Evolutionary conservation across 2,888 invertebrate species (phyloP).

Genomic region (Hypselothyrea guttata): DNA sequence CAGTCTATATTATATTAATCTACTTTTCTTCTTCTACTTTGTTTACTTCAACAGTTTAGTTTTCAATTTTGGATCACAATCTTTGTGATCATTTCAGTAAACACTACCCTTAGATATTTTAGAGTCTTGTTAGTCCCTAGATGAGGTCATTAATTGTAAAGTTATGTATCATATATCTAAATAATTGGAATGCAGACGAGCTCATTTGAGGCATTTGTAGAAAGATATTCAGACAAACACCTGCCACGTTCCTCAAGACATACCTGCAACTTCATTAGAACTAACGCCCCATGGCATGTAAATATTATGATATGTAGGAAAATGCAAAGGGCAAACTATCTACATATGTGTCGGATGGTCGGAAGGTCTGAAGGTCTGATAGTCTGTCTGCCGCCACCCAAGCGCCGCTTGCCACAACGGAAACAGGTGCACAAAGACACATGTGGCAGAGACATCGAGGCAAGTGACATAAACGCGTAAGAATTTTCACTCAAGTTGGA

Average conservation of each 20-base stretch:
- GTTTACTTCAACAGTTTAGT: too few species aligned
- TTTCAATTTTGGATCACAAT: slow-evolving; percentile 3
- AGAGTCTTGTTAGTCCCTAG: background rate
- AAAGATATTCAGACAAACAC: slow-evolving; percentile 39
- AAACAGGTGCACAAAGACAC: slow-evolving; percentile 56
- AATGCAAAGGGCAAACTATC: slow-evolving; percentile 14
- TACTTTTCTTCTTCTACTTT: too few species aligned
- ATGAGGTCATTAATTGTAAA: slow-evolving; percentile 43
- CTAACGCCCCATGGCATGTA: slow-evolving; percentile 56
- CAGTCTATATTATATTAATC: too few species aligned
- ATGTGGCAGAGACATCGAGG: slow-evolving; percentile 35
- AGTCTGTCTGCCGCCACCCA: slow-evolving; percentile 22
- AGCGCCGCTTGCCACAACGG: slow-evolving; percentile 61
- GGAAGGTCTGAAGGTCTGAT: background rate
- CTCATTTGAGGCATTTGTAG: slow-evolving; percentile 22
- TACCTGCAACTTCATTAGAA: slow-evolving; percentile 64
- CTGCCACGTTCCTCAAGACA: slow-evolving; percentile 53
- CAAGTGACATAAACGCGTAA: slow-evolving; percentile 51
- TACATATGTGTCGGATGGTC: slow-evolving; percentile 10
- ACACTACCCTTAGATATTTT: slow-evolving; percentile 10
- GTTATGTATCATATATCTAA: slow-evolving; percentile 31
- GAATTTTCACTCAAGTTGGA: slow-evolving; percentile 27
- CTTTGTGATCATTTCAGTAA: slow-evolving; percentile 6
- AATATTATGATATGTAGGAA: slow-evolving; percentile 47
- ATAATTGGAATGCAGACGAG: slow-evolving; percentile 34